Evolutionary conservation across 2,797 vertebrate species (phyloP), one percentile per base, ranked within the genome.

Genomic region (Eulemur rubriventer): DNA sequence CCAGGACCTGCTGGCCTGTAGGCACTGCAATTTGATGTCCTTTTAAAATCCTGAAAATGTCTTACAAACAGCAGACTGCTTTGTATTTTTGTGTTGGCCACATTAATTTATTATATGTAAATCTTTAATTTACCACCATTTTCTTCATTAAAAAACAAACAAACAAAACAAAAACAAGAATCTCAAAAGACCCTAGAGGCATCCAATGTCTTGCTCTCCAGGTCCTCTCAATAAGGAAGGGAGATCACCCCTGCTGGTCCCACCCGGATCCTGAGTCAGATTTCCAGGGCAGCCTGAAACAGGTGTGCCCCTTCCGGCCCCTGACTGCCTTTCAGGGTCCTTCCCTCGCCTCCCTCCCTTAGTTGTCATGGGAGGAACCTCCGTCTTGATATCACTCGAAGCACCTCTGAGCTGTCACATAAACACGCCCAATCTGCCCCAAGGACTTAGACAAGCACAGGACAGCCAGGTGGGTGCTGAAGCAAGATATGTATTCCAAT

Each of bases 31-130:
- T 55, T 89, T 20, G 55, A 73, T 82, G 57, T 30, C 61, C 70
- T 38, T 80, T 96, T 72, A 41, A 95, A 93, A 84, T 90, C 26
- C 61, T 24, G 9, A 76, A 89, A 89, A 63, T 52, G 5, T 55
- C 55, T 70, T 72, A 35, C 46, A 8, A 59, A 75, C 1, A 67
- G n/a, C 85, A 90, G 30, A 16, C 6, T 73, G 30, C 41, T 86
- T 83, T 93, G 14, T 50, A 67, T 88, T 78, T 92, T 76, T 89
- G 43, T 63, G 33, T 35, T 46, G 17, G 67, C 30, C 59, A 69
- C 22, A 85, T 46, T 89, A 38, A 43, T 76, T 90, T 95, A 90
- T 75, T 86, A 93, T 1, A 83, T 22, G 17, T 76, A 89, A 95
- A 89, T 33, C 79, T 89, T 78, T 79, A 69, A 55, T 65, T 83